Evolutionary conservation across 1,140 invertebrate genomes (phyloP), one percentile per base, ranked within the genome.

Genomic region (Apis florea): DNA sequence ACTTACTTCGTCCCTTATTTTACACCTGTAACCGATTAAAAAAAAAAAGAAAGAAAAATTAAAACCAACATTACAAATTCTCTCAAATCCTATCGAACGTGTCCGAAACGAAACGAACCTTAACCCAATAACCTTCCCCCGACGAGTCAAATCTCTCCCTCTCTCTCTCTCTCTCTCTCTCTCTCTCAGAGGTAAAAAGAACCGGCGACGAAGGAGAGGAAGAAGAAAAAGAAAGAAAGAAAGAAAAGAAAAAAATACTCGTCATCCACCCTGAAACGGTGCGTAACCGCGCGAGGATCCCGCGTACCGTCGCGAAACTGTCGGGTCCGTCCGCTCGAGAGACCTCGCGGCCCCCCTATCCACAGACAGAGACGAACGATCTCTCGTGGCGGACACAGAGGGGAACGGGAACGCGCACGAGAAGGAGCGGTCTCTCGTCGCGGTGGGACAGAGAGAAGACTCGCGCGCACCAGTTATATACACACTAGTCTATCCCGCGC

Each of bases 261-360:
- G 31, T 12, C 26, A 51, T n/a, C 17, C 19, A 26, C 10, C 21
- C 56, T 31, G 17, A 51, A 69, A 24, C 67, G 26, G 15, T 10
- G 54, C 10, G 15, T 17, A 40, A 26, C 53, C 61, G 17, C 63
- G 79, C 58, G 71, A 79, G 67, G 40, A 58, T 58, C 31, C 49
- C 68, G 70, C 70, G 72, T 63, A 15, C 72, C 72, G 40, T 49
- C 56, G 73, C 70, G 49, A 64, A 21, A 75, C 73, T 75, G 73
- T 72, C 31, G 63, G 53, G 63, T 59, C 56, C n/a, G 64, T 13
- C 26, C 54, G 54, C n/a, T 17, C 54, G 54, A 51, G 19, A 59
- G 24, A 47, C 26, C 54, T 54, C 17, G 56, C 19, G 19, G 63
- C 5, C 19, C 17, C 19, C 17, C n/a, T 13, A n/a, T 31, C 74